Conservation (phyloP, 2,888 invertebrate species). For the Alentia gelatinosa region DNA sequence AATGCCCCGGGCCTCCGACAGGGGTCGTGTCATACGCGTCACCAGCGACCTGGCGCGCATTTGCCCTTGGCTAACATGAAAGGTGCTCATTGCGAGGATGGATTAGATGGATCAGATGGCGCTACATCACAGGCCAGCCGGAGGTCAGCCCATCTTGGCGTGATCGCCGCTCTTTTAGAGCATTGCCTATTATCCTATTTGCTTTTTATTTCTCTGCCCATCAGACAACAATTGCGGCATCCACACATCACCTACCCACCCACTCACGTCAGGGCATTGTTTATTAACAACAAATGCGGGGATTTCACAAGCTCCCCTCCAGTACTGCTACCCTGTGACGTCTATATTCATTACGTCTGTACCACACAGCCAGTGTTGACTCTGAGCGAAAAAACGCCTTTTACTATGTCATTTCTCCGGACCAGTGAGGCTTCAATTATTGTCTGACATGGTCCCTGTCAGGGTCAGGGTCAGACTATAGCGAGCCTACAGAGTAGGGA, state of each 20-base stretch:
- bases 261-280: background rate
- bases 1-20: background rate
- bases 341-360: background rate
- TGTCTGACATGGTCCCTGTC: background rate
- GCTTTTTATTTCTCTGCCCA: background rate
- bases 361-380: background rate
- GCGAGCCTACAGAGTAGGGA: no score
- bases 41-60: background rate
- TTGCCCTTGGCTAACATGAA: background rate
- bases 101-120: background rate
- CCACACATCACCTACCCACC: background rate
- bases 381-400: background rate
- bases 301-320: background rate
- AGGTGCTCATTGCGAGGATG: background rate
- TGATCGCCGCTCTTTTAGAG: background rate
- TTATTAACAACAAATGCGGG: background rate
- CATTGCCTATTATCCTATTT: background rate
- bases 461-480: no score
- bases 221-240: background rate
- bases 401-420: background rate
- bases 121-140: background rate
- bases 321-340: background rate
- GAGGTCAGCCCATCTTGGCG: background rate
- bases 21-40: background rate
- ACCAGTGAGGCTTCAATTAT: background rate